These are phyloP conservation scores for Meriones unguiculatus DNA, from an alignment of 2,113 vertebrate species.

Conservation along the genomic window DNA sequence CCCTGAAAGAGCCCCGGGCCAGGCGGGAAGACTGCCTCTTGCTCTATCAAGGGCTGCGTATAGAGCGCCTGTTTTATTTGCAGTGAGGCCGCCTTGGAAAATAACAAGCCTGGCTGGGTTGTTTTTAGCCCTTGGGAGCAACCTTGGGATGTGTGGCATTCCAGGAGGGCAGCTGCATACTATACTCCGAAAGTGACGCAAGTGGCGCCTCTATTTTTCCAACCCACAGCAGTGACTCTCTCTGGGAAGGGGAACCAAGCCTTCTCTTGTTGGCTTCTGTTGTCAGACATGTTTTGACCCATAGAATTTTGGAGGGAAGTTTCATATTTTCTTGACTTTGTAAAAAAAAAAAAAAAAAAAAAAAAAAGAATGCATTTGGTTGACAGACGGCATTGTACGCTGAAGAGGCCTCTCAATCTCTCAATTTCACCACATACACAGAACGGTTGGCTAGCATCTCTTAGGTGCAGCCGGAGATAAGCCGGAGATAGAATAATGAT, in stretches of 20 bases:
- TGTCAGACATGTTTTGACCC: background rate
- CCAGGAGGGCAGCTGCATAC: constrained; percentile 79
- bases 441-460: constrained; percentile 21
- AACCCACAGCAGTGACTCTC: constrained; percentile 55
- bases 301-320: constrained; percentile 52
- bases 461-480: constrained; percentile 14
- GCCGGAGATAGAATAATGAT: background rate
- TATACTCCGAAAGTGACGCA: constrained; percentile 79
- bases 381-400: background rate
- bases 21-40: constrained; percentile 30
- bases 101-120: constrained; percentile 56
- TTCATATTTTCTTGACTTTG: constrained; percentile 64
- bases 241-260: constrained; percentile 58
- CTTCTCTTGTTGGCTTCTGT: constrained; percentile 16
- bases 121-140: constrained; percentile 77
- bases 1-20: background rate
- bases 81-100: constrained; percentile 59
- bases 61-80: constrained; percentile 52
- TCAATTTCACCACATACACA: background rate
- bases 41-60: background rate
- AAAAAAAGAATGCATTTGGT: background rate
- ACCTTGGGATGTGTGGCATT: constrained; percentile 74
- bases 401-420: background rate
- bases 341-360: background rate
- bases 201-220: constrained; percentile 67